Evolutionary conservation across 2,113 vertebrate species (phyloP), one percentile per base, ranked within the genome.

Genomic region (Podocnemis expansa): DNA sequence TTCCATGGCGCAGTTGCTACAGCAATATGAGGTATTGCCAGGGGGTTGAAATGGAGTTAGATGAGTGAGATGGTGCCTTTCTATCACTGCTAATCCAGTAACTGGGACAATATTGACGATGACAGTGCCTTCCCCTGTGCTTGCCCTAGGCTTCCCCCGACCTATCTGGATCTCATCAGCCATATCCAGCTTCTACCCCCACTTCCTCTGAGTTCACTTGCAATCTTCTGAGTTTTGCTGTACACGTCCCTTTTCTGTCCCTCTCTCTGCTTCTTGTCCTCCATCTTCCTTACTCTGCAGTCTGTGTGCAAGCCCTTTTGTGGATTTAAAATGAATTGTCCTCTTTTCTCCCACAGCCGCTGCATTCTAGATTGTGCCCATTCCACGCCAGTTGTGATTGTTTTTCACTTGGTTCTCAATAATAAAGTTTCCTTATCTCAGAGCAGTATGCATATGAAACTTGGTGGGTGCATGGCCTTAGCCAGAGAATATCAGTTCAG

Each of bases 1-100:
- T 97, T 99, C 99, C 91, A 99, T 99, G 99, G 98, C 99, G 76
- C 99, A 99, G 94, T 94, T 99, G 82, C 98, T 99, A 94, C 99
- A 99, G 96, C 99, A 99, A 70, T 99, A 98, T 2, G 99, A 99
- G 99, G 99, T 99, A 96, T 89, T 80, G 47, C 0, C 1, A 0
- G 0, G 3, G 13, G 0, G 6, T 2, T 29, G 55, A 12, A 38
- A 38, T 3, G 88, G 78, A 76, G 0, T 10, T 9, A 0, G 1
- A n/a, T 41, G 24, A 22, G 1, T 3, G 4, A 55, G 8, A 13
- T 2, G 1, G 41, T 31, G n/a, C n/a, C 11, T 54, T 10, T 16
- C 24, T 43, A 5, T 38, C 4, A 27, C 31, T 51, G 34, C 45
- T 31, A 0, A 16, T 2, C 21, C 34, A 2, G 47, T 1, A 4